Evolutionary conservation across 2,113 vertebrate genomes (phyloP).

Genomic region (Datnioides undecimradiatus): DNA sequence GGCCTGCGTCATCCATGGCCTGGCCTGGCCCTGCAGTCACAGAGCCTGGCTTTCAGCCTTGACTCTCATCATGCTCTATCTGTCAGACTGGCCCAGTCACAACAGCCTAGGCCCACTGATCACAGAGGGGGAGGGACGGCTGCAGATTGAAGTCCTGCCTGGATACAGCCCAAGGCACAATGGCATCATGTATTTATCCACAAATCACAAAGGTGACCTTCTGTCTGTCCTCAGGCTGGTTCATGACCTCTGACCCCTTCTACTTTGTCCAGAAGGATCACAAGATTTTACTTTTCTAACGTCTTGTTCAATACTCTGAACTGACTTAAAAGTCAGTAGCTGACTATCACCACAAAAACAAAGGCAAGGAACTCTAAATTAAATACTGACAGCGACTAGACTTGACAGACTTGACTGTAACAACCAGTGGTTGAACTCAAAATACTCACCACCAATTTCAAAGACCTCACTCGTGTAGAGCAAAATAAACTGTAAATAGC

Average conservation of each 20-base stretch:
- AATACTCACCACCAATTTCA: conserved; percentile 10
- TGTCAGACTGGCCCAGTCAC: conserved; percentile 69
- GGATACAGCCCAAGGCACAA: conserved; percentile 58
- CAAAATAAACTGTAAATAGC: conserved; percentile 20
- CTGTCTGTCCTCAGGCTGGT: conserved; percentile 50
- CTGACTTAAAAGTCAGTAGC: conserved; percentile 18
- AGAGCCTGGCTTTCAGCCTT: conserved; percentile 76
- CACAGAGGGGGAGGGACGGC: conserved; percentile 20
- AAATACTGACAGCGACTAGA: not conserved
- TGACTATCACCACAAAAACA: conserved; percentile 9
- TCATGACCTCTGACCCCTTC: conserved; percentile 48
- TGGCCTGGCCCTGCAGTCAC: conserved; percentile 63
- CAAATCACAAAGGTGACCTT: conserved; percentile 68
- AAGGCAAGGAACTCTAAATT: not conserved
- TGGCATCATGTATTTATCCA: conserved; percentile 57
- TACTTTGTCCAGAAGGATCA: conserved; percentile 38
- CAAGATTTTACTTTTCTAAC: conserved; percentile 20
- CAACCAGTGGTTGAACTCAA: conserved; percentile 13
- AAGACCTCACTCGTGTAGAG: not conserved
- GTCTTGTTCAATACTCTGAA: not conserved
- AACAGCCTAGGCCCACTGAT: conserved; percentile 53
- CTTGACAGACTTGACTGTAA: not conserved
- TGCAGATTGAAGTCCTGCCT: conserved; percentile 57
- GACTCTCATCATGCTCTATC: conserved; percentile 70
- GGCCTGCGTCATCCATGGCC: conserved; percentile 74